Conservation (phyloP, 2,797 vertebrate species). For the Otolemur crassicaudatus region DNA sequence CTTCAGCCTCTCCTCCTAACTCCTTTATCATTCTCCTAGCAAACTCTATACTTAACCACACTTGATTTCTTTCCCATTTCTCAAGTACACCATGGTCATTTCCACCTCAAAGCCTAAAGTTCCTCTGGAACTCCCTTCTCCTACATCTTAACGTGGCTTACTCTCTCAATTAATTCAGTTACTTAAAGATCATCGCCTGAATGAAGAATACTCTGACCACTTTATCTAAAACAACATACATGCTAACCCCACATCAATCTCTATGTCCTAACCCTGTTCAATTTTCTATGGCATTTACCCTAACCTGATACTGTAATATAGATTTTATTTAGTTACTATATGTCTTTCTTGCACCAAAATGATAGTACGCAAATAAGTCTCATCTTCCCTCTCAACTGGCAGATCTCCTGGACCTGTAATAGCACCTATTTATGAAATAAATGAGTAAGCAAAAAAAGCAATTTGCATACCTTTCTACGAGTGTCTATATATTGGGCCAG, state of each 20-base stretch:
- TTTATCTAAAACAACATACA: constrained; percentile 16
- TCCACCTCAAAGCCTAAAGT: background rate
- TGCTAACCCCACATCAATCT: background rate
- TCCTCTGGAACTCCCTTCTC: constrained; percentile 11
- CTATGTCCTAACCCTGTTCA: background rate
- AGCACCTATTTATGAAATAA: background rate
- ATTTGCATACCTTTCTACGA: background rate
- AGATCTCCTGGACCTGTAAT: background rate
- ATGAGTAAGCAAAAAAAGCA: background rate
- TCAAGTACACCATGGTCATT: constrained; percentile 11
- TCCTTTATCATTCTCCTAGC: background rate
- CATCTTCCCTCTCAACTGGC: background rate
- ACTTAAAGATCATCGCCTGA: background rate
- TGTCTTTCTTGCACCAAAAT: background rate
- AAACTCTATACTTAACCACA: background rate
- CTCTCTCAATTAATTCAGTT: background rate
- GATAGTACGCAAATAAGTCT: background rate
- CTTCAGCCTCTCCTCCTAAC: background rate
- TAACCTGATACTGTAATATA: background rate
- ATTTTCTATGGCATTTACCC: background rate
- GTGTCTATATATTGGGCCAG: background rate
- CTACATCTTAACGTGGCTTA: background rate
- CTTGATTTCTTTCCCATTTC: constrained; percentile 20
- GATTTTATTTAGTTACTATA: constrained; percentile 19
- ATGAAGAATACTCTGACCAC: background rate